Base-by-base conservation (phyloP, 2,888 invertebrate species). In the Protophormia terraenovae region DNA sequence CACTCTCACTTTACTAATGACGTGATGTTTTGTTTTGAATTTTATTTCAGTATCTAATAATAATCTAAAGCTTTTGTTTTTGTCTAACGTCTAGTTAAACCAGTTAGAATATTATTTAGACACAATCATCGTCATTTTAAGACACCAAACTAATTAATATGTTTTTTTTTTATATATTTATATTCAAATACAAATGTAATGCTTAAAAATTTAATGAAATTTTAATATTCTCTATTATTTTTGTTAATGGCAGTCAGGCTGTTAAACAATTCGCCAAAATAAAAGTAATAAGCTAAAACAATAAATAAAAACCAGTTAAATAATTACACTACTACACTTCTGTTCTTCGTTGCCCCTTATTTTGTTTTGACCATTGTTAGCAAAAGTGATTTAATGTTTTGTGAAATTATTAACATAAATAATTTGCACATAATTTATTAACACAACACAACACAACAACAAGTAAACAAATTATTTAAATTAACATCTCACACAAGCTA, bases 351-450 rank as follows among this genome's bases (percentile, higher is more conserved):
- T n/a, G n/a, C n/a, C n/a, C n/a, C n/a, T n/a, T n/a, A n/a, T 47
- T 47, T 47, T 47, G 14, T 38, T 38, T 38, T 38, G 14, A 38
- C 38, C 38, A 38, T 38, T 38, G 41, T 41, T 41, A 41, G 41
- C 47, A 47, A 47, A 47, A 47, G 14, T 38, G 22, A 8, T 35
- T 19, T 41, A 24, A 38, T 32, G 62, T 62, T 35, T n/a, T 62
- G 22, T 35, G 19, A 41, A 41, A 41, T 12, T 38, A 38, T 60
- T 35, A 60, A 6, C 35, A 60, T 35, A 60, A 60, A 22, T 22
- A 60, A 60, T 60, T 60, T 32, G 19, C 60, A 60, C 16, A 35
- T 60, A 32, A 60, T 58, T 58, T 58, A 58, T 58, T 16, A 19
- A 16, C 8, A 29, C 27, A 66, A 47, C 66, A 47, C 32, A 62